Conservation (phyloP, 2,113 vertebrate genomes). For the Enhydra lutris region DNA sequence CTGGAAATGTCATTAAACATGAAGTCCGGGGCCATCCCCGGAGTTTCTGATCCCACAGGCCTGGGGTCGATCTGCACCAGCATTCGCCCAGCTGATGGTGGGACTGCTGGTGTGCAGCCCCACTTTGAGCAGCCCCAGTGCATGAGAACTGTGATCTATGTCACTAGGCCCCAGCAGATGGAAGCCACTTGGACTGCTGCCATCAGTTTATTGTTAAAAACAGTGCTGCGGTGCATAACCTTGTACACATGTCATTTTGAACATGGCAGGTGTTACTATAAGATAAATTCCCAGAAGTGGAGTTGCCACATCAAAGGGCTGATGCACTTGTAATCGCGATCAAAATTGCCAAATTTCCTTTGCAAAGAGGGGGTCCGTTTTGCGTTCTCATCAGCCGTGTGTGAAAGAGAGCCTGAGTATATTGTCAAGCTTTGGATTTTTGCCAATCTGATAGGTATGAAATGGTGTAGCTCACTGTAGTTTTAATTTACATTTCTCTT, state of each 20-base stretch:
- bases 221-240: not conserved
- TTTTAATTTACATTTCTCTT: slow-evolving; percentile 46
- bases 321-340: not conserved
- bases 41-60: not conserved
- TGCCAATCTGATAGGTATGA: slow-evolving; percentile 30
- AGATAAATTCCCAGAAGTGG: not conserved
- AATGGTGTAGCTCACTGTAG: not conserved
- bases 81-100: too few relatives aligned
- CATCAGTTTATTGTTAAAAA: not conserved
- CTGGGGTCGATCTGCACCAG: not conserved
- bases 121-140: too few relatives aligned
- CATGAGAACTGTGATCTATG: not conserved
- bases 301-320: not conserved
- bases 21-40: not conserved
- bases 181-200: not conserved
- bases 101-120: not conserved
- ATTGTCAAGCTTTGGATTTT: not conserved
- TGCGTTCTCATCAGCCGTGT: not conserved
- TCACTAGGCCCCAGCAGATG: not conserved
- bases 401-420: not conserved
- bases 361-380: not conserved
- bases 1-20: not conserved
- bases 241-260: not conserved
- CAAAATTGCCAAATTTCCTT: not conserved
- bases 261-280: not conserved